Percentiles rank a stretch among this genome's conserved stretches.
phyloP scores from a whole-genome alignment of 1,140 invertebrate genomes.

The Hyphantria cunea region DNA sequence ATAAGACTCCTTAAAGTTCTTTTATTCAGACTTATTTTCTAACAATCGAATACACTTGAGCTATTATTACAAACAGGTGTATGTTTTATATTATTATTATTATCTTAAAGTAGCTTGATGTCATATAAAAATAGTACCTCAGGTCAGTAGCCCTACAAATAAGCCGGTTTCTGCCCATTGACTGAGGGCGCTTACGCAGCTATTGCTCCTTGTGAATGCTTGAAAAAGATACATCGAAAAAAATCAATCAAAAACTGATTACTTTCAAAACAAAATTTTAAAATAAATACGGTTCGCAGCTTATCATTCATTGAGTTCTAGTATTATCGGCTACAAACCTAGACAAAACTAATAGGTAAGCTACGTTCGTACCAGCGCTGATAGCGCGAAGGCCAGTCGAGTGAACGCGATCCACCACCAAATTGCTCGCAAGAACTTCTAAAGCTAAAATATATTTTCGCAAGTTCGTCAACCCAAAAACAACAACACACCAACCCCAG shows the following conservation, averaged over 20 bases:
- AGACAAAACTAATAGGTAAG: constrained; percentile 27
- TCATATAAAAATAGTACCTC: constrained; percentile 1
- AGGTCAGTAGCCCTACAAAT: constrained; percentile 1
- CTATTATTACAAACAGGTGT: constrained; percentile 6
- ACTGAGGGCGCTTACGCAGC: neutral
- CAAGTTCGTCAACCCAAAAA: constrained; percentile 60
- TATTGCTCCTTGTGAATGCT: neutral
- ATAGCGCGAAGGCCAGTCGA: constrained; percentile 46
- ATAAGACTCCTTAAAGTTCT: too few relatives aligned
- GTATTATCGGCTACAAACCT: constrained; percentile 28
- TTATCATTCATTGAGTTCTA: constrained; percentile 17
- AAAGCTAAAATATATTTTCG: constrained; percentile 42
- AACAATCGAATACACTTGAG: too few relatives aligned
- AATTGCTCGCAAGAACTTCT: constrained; percentile 32
- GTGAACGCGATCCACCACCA: constrained; percentile 37
- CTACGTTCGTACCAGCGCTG: constrained; percentile 23
- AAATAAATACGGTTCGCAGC: neutral
- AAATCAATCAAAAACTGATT: neutral
- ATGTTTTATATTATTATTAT: neutral
- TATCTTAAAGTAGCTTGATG: neutral
- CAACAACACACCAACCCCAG: constrained; percentile 37
- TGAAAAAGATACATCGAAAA: neutral
- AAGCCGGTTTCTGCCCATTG: constrained; percentile 2
- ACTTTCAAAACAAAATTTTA: neutral
- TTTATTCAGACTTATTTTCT: too few relatives aligned